phyloP scores from a whole-genome alignment of 1,140 invertebrate genomes.

The Probaryconus sp. region DNA sequence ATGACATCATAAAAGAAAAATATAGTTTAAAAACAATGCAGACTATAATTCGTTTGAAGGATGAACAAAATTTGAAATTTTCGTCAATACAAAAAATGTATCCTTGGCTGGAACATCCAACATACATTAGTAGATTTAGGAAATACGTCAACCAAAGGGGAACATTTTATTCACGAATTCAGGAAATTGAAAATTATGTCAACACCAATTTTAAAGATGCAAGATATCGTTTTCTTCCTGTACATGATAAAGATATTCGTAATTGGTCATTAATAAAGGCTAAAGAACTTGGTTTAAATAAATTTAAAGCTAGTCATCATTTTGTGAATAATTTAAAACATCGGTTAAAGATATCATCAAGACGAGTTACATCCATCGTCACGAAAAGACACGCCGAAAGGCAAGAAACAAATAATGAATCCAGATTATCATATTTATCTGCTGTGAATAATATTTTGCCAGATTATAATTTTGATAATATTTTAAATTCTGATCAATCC shows the following conservation, averaged over 20 bases:
- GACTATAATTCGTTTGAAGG: constrained; percentile 3
- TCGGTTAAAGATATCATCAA: constrained; percentile 6
- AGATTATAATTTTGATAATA: background rate
- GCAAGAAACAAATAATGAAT: background rate
- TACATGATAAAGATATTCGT: constrained; percentile 16
- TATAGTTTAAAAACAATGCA: background rate
- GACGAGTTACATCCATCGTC: constrained; percentile 9
- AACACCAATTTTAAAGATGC: background rate
- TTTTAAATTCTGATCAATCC: constrained; percentile 22
- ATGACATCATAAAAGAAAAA: background rate
- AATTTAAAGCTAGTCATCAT: constrained; percentile 2
- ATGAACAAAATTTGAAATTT: constrained; percentile 12
- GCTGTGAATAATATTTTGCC: constrained; percentile 3
- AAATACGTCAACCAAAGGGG: constrained; percentile 4
- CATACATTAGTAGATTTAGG: constrained; percentile 18
- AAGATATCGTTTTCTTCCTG: background rate
- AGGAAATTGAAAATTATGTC: background rate
- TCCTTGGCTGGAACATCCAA: constrained; percentile 9
- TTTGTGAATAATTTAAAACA: constrained; percentile 7
- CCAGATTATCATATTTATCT: background rate
- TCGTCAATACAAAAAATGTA: constrained; percentile 16
- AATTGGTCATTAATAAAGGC: constrained; percentile 6
- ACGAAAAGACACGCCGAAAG: constrained; percentile 2
- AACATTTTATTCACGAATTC: background rate
- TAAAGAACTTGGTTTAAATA: constrained; percentile 2